phyloP scores from a whole-genome alignment of 2,113 vertebrate species.

The Seriola quinqueradiata region DNA sequence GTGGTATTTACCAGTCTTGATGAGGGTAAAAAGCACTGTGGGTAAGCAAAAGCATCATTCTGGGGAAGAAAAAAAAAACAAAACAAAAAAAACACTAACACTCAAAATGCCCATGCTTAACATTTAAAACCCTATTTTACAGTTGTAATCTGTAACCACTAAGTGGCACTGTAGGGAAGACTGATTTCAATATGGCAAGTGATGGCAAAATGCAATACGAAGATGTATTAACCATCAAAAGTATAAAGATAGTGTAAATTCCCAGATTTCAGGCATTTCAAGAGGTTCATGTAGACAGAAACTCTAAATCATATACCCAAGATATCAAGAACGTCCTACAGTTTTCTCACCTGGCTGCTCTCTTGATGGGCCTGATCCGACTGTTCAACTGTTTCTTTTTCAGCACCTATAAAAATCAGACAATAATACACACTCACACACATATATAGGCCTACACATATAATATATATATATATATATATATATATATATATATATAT shows the following conservation, averaged over 20 bases:
- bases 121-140: not conserved
- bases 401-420: constrained; percentile 51
- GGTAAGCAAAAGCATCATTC: constrained; percentile 67
- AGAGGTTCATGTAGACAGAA: not conserved
- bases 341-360: constrained; percentile 68
- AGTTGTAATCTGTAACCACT: constrained; percentile 53
- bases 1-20: constrained; percentile 74
- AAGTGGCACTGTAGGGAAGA: constrained; percentile 43
- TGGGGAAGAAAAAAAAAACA: constrained; percentile 44
- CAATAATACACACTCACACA: not conserved
- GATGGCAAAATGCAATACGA: not conserved
- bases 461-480: too few species aligned
- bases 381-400: constrained; percentile 12
- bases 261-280: not conserved
- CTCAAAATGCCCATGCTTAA: not conserved
- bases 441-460: too few species aligned
- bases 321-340: not conserved
- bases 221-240: not conserved
- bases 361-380: constrained; percentile 18
- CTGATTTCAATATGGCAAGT: not conserved
- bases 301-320: not conserved
- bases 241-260: not conserved
- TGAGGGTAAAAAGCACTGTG: constrained; percentile 80
- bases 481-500: too few species aligned
- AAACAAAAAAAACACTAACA: not conserved